A percentile compares a stretch with the other conserved stretches of the same genome.
These are phyloP conservation scores for Erythrolamprus reginae DNA, from an alignment of 2,113 vertebrate genomes.

Conservation along the genomic window DNA sequence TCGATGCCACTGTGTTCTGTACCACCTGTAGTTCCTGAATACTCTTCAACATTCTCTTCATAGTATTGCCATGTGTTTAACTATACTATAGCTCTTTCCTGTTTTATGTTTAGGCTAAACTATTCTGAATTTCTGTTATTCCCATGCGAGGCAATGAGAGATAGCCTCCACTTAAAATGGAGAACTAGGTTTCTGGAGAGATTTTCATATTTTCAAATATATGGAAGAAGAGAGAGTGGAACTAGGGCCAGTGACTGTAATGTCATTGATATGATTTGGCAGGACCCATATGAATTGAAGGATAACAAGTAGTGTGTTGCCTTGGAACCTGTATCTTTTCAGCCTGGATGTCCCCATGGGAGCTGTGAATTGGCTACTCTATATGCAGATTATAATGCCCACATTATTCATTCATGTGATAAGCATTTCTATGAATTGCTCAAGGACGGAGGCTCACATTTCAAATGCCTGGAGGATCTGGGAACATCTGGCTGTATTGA, in stretches of 20 bases:
- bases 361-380: conserved; percentile 1
- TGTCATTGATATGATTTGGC: not conserved
- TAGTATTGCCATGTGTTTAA: not conserved
- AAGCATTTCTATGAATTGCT: conserved; percentile 19
- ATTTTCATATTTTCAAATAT: not conserved
- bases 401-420: conserved; percentile 26
- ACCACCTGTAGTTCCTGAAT: not conserved
- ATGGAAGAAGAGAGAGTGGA: not conserved
- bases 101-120: no score
- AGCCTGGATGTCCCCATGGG: not conserved
- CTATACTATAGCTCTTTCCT: not conserved
- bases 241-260: not conserved
- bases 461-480: conserved; percentile 20
- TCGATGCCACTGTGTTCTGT: not conserved
- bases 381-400: conserved; percentile 21
- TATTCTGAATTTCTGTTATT: not conserved
- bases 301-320: not conserved
- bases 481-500: conserved; percentile 28
- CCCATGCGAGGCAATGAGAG: not conserved
- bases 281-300: not conserved
- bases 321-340: not conserved
- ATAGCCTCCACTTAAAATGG: not conserved
- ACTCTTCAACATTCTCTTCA: not conserved
- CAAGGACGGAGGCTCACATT: conserved; percentile 24
- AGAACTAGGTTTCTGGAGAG: not conserved